phyloP scores from a whole-genome alignment of 2,888 invertebrate genomes.

The Rotaria socialis region DNA sequence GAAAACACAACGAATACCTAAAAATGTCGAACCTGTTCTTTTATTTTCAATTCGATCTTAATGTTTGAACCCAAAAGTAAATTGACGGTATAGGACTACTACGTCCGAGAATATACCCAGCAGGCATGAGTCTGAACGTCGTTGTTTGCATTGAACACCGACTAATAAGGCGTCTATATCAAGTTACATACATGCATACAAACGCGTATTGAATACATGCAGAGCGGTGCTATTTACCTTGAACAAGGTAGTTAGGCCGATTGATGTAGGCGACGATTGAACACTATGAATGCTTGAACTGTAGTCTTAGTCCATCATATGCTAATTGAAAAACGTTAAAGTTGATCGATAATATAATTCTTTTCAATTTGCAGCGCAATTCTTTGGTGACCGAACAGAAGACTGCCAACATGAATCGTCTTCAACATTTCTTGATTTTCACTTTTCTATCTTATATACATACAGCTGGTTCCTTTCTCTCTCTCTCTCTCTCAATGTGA shows the following conservation, averaged over 20 bases:
- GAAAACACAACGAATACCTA: neutral
- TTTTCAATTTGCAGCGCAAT: neutral
- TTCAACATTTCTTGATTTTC: neutral
- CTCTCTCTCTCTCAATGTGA: no score
- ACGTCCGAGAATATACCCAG: neutral
- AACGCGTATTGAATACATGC: neutral
- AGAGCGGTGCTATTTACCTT: slow-evolving; percentile 8
- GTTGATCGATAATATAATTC: neutral
- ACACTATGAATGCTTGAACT: neutral
- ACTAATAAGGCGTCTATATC: neutral
- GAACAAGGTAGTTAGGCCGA: neutral
- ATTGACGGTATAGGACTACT: neutral
- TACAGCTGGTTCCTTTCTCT: slow-evolving; percentile 18
- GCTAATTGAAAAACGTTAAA: slow-evolving; percentile 13
- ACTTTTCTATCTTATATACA: neutral
- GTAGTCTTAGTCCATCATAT: neutral
- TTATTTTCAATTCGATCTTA: neutral
- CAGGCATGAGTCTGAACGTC: neutral
- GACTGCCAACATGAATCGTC: neutral
- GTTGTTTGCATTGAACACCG: neutral
- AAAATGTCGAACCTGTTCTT: neutral
- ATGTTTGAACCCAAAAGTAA: neutral
- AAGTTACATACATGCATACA: neutral
- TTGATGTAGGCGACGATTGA: neutral
- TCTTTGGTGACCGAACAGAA: neutral